Percentiles rank a stretch among this genome's conserved stretches.
Evolutionary conservation across 1,140 invertebrate species (phyloP).

Genomic region (Halictus rubicundus): DNA sequence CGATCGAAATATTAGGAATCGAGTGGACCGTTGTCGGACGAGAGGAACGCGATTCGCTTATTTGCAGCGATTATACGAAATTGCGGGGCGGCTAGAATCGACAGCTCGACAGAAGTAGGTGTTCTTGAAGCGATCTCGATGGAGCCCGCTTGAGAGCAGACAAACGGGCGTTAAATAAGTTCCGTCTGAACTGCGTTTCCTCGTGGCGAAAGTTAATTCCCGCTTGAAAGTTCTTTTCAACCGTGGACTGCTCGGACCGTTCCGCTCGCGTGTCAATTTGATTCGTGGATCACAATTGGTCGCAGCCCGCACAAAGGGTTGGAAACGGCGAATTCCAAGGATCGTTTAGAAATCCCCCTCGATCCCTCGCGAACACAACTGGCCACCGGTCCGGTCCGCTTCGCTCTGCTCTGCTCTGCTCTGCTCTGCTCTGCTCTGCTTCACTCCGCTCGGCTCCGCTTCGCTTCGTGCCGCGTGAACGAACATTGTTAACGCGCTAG

Average conservation of each 20-base stretch:
- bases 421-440: too few species aligned
- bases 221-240: too few species aligned
- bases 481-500: conserved; percentile 9
- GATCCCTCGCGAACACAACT: conserved; percentile 4
- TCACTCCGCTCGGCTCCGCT: too few species aligned
- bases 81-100: not conserved
- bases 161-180: too few species aligned
- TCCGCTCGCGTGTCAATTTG: not conserved
- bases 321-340: not conserved
- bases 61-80: not conserved
- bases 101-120: not conserved
- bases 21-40: too few species aligned
- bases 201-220: too few species aligned
- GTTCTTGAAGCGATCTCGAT: too few species aligned
- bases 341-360: conserved; percentile 11
- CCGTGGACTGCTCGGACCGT: not conserved
- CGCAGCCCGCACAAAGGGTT: not conserved
- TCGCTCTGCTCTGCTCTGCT: too few species aligned
- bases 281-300: not conserved
- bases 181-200: too few species aligned
- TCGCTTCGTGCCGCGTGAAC: not conserved
- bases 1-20: too few species aligned
- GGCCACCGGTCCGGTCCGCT: not conserved
- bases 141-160: too few species aligned
- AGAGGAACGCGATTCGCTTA: too few species aligned